Evolutionary conservation across 2,888 invertebrate species (phyloP).

Genomic region (Chrysodeixis includens): DNA sequence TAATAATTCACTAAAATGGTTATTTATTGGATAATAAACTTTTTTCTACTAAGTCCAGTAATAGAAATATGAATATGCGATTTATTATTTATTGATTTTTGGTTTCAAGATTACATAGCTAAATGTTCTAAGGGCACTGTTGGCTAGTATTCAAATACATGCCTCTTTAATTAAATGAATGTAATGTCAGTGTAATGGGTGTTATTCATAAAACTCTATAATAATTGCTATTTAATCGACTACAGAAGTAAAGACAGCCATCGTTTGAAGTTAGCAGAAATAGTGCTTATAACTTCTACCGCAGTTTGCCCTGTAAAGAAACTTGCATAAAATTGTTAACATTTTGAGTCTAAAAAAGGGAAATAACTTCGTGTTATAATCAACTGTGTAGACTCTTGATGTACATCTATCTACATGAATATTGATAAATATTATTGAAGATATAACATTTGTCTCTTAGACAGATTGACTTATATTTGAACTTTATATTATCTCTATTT

Average conservation of each 20-base stretch:
- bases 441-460: constrained; percentile 48
- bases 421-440: constrained; percentile 38
- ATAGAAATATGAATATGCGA: constrained; percentile 5
- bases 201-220: constrained; percentile 16
- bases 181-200: constrained; percentile 10
- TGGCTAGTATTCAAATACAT: constrained; percentile 24
- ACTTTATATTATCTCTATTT: constrained; percentile 51
- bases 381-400: constrained; percentile 15
- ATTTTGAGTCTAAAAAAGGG: constrained; percentile 16
- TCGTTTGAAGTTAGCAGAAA: constrained; percentile 42
- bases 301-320: constrained; percentile 14
- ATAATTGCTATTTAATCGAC: constrained; percentile 32
- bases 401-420: constrained; percentile 19
- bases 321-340: constrained; percentile 13
- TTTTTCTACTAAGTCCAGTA: constrained; percentile 18
- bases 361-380: constrained; percentile 7
- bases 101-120: constrained; percentile 8
- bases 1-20: constrained; percentile 10
- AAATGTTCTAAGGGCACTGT: constrained; percentile 36
- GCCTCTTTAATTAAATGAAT: constrained; percentile 24
- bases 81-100: constrained; percentile 10
- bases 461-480: constrained; percentile 59
- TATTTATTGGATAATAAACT: constrained; percentile 6
- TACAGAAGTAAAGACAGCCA: constrained; percentile 52
- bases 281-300: constrained; percentile 22